Conservation (phyloP, 2,888 invertebrate species). For the Therioaphis trifolii region DNA sequence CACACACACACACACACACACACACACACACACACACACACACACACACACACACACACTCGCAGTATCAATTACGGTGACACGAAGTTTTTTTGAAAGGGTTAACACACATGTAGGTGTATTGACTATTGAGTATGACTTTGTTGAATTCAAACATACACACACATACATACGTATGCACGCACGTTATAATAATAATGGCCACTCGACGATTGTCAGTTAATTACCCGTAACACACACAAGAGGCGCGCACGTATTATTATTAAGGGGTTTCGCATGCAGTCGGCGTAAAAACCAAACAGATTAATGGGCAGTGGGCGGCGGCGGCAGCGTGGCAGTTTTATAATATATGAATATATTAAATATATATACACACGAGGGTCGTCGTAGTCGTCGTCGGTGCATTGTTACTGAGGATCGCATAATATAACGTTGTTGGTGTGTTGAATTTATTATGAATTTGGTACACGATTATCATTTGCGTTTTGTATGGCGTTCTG, state of each 20-base stretch:
- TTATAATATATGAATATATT: no score
- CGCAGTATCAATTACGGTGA: constrained; percentile 11
- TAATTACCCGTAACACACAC: constrained; percentile 51
- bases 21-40: no score
- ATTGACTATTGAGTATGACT: not conserved
- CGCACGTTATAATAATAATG: constrained; percentile 1
- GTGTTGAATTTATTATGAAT: no score
- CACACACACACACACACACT: no score
- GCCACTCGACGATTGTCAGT: constrained; percentile 44
- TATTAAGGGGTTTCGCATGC: constrained; percentile 52
- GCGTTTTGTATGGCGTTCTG: no score
- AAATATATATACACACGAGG: no score
- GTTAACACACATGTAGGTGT: not conserved
- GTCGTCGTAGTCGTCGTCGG: not conserved
- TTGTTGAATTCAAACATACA: not conserved
- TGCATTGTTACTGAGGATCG: not conserved
- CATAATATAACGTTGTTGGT: constrained; percentile 3
- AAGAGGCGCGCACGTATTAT: not conserved
- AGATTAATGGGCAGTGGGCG: constrained; percentile 45
- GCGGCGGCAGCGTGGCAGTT: not conserved
- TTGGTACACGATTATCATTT: no score
- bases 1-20: no score
- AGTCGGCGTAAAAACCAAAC: constrained; percentile 53
- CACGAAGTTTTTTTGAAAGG: constrained; percentile 13
- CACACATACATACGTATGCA: not conserved